Evolutionary conservation across 64 coral and sea anemone species (phyloP), one percentile per base, ranked within the genome.

Genomic region (Montipora cactus): DNA sequence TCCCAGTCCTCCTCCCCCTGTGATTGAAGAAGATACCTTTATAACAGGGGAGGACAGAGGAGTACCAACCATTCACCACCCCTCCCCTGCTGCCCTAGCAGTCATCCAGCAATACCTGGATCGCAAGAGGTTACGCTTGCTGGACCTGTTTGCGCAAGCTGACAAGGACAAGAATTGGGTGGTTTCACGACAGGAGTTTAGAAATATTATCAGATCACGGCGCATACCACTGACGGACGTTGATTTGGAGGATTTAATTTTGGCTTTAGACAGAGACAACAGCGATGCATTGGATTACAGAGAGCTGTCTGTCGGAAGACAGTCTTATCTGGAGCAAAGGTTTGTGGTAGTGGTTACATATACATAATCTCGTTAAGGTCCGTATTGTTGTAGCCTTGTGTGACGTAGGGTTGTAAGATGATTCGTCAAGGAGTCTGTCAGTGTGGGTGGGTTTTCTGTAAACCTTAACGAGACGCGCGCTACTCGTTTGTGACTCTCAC

Each of bases 121-220:
- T 49, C 92, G 77, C 6, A 97, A 95, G 62, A 94, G 89, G 52
- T 57, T 97, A 22, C 89, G 96, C 10, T 83, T 97, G 62, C 46
- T 97, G 19, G 96, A 97, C 61, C 77, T 97, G 82, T 97, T 97
- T 92, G 82, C 93, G 49, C 96, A 97, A 74, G 96, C 96, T 37
- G 96, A 97, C 57, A 97, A 97, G 53, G 96, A 97, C 93, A 97
- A 97, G 79, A 97, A 95, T 93, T 97, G 96, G 96, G 91, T 76
- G 47, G 84, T 97, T 44, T 91, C 96, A 15, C 79, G 96, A 16
- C 83, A 94, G 47, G 96, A 97, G 61, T 97, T 97, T 51, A 77
- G 93, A 20, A 97, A 92, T 23, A 95, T 97, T 49, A 97, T 97
- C 47, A 76, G 66, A 62, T 97, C 96, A 6, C 73, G 89, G 76